Evolutionary conservation across 2,113 vertebrate genomes (phyloP), one percentile per base, ranked within the genome.

Genomic region (Datnioides undecimradiatus): DNA sequence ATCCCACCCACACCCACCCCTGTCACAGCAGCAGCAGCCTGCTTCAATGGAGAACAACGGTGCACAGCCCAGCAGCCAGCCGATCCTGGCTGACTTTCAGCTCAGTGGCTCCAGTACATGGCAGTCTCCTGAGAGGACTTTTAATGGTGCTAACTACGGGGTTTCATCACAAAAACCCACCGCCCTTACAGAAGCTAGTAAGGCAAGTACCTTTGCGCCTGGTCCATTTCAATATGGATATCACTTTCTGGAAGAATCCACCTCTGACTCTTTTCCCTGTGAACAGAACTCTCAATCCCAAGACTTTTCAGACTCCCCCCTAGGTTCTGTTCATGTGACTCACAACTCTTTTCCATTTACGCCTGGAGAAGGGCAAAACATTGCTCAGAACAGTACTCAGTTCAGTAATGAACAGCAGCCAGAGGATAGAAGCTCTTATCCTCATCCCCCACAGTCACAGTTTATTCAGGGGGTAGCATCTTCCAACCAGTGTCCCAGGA

Each of bases 111-210:
- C 93, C 1, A 90, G 91, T 46, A n/a, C 94, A 40, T 99, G 97
- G 97, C 93, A 95, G 82, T 94, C 96, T 51, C 85, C 96, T 4
- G 96, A 97, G 72, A 95, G 94, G 90, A 95, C 92, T 90, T 97
- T 97, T 55, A 92, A 93, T 83, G 95, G 96, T 95, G 93, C 96
- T 93, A 96, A 85, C 92, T 97, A 95, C 29, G 94, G 95, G 46
- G 84, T 95, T 79, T 79, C 95, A 11, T 92, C 93, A 55, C 89
- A 95, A 70, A 96, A 97, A 91, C 76, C 94, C 6, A 89, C 93
- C 84, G 82, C 94, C 54, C 96, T 96, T 51, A 84, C 94, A 0
- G 95, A 97, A 76, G 88, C 90, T 0, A 92, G 91, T 86, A 97
- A 97, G 90, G 63, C 90, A 0, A 63, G 87, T 17, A 1, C 82